Conservation (phyloP, 2,113 vertebrate species). For the Catharus bicknelli region DNA sequence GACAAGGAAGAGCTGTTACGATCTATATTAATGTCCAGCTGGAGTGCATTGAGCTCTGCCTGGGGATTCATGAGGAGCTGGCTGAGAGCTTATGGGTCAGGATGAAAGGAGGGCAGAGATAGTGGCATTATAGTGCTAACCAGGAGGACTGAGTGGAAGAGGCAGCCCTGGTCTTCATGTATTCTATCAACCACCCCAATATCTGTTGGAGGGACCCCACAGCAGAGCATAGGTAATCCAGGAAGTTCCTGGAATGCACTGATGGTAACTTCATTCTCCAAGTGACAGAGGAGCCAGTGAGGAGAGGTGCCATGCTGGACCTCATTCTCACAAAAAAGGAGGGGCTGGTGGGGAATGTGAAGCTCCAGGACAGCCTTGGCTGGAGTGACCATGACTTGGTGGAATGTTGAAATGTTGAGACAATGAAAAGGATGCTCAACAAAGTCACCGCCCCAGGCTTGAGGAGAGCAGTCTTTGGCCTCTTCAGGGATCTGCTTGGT, state of each 20-base stretch:
- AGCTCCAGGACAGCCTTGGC: neutral
- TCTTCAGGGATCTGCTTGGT: neutral
- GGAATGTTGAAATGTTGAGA: no score
- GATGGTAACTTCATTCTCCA: neutral
- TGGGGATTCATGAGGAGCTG: neutral
- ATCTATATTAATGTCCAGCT: neutral
- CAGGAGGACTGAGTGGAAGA: neutral
- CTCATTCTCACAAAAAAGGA: neutral
- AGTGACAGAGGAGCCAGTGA: neutral
- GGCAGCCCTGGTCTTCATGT: no score
- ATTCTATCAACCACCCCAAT: neutral
- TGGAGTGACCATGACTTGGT: neutral
- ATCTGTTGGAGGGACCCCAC: neutral
- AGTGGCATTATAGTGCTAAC: neutral
- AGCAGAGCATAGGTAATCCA: neutral
- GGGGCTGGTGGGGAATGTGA: neutral
- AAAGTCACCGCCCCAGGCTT: neutral
- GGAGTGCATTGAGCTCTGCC: neutral
- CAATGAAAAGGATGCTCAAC: neutral
- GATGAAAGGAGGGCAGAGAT: neutral
- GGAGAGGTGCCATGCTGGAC: neutral
- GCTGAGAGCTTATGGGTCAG: neutral
- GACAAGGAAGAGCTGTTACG: neutral
- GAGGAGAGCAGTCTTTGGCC: neutral
- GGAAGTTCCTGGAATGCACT: neutral